Evolutionary conservation across 2,888 invertebrate species (phyloP).

Genomic region (Mesodorylaimus sp.): DNA sequence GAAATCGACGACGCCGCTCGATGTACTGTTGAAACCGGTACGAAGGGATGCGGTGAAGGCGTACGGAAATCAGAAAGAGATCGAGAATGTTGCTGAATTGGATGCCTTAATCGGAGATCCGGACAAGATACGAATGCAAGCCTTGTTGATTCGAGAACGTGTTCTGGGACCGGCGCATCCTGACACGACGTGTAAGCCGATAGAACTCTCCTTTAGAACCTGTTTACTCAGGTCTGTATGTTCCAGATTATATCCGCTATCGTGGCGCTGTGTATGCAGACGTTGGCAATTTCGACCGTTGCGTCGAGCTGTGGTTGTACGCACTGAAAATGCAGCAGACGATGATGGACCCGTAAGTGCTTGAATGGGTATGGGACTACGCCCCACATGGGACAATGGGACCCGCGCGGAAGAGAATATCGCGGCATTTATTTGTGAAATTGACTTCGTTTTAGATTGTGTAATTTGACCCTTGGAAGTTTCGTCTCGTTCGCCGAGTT

Average conservation of each 20-base stretch:
- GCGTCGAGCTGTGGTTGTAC: constrained; percentile 87
- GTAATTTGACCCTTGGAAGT: constrained; percentile 82
- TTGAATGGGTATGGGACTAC: no score
- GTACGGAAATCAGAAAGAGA: constrained; percentile 70
- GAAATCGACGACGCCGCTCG: no score
- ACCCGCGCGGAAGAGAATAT: no score
- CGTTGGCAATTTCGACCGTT: constrained; percentile 34
- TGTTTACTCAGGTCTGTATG: background rate
- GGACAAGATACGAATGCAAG: constrained; percentile 85
- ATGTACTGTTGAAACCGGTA: constrained; percentile 38
- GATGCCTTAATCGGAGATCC: constrained; percentile 75
- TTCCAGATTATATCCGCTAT: constrained; percentile 45
- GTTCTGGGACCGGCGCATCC: constrained; percentile 67
- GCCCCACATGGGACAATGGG: no score
- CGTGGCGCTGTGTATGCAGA: constrained; percentile 88
- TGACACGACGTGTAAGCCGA: constrained; percentile 57
- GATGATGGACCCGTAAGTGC: constrained; percentile 77
- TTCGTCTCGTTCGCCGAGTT: constrained; percentile 83
- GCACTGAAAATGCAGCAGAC: constrained; percentile 69
- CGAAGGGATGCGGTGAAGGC: constrained; percentile 40
- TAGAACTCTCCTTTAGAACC: no score
- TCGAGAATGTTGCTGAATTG: constrained; percentile 53
- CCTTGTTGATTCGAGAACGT: constrained; percentile 65
- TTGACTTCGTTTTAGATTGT: no score
- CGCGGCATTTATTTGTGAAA: no score